These are phyloP conservation scores for Rhynchotus rufescens DNA, from an alignment of 2,797 vertebrate genomes.

Conservation along the genomic window DNA sequence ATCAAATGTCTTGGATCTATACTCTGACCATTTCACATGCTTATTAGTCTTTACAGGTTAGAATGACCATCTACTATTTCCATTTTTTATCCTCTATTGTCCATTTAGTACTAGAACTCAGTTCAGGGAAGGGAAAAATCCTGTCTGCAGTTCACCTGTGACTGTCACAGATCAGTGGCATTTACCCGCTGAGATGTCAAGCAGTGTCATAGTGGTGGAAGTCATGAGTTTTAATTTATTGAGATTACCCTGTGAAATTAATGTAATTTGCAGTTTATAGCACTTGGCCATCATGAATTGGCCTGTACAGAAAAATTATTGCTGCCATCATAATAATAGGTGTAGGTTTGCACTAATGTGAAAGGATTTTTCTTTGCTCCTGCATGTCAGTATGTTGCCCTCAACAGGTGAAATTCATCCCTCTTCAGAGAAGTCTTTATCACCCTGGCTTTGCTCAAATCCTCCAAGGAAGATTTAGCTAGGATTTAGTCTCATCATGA, in stretches of 20 bases:
- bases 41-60: not conserved
- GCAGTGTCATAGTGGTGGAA: not conserved
- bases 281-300: constrained; percentile 26
- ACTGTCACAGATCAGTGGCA: not conserved
- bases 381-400: not conserved
- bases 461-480: not conserved
- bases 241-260: constrained; percentile 58
- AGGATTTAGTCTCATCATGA: not conserved
- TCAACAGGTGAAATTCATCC: not conserved
- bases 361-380: constrained; percentile 3
- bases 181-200: constrained; percentile 1
- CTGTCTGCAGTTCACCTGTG: constrained; percentile 7
- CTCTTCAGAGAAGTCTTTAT: not conserved
- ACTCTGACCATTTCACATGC: not conserved
- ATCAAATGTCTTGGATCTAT: not conserved
- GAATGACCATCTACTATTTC: not conserved
- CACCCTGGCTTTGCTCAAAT: not conserved
- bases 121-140: not conserved
- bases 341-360: not conserved
- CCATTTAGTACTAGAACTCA: not conserved
- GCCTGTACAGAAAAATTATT: not conserved
- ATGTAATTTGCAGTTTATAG: constrained; percentile 39
- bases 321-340: constrained; percentile 1
- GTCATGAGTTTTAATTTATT: constrained; percentile 40
- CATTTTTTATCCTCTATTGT: not conserved